phyloP scores from a whole-genome alignment of 2,113 vertebrate species.

The Ophiodon elongatus region DNA sequence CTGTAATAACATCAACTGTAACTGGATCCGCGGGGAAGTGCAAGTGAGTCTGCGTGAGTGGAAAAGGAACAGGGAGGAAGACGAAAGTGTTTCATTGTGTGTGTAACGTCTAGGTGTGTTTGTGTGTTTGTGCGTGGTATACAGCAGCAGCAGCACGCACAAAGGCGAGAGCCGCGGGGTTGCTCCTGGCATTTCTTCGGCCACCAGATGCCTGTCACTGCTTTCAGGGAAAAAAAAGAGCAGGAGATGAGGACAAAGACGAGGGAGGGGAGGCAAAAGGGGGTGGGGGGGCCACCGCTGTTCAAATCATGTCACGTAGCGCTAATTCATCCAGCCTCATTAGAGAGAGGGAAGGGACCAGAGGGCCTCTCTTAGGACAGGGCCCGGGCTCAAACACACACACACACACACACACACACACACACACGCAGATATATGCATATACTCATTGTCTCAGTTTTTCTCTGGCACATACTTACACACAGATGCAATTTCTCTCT shows the following conservation, averaged over 20 bases:
- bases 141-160: constrained; percentile 62
- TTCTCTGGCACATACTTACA: constrained; percentile 72
- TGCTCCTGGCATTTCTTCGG: constrained; percentile 80
- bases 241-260: constrained; percentile 59
- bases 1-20: constrained; percentile 85
- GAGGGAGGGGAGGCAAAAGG: constrained; percentile 51
- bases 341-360: constrained; percentile 94
- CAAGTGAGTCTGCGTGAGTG: constrained; percentile 66
- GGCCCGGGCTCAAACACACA: constrained; percentile 62
- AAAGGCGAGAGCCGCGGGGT: constrained; percentile 77
- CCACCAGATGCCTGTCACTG: constrained; percentile 93
- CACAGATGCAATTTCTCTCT: constrained; percentile 60
- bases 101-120: constrained; percentile 52
- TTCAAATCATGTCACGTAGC: constrained; percentile 98
- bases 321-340: constrained; percentile 99
- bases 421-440: constrained; percentile 56
- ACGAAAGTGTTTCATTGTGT: constrained; percentile 69
- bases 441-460: constrained; percentile 67
- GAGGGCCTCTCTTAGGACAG: constrained; percentile 78
- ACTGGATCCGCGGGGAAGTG: constrained; percentile 81
- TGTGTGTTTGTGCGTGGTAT: constrained; percentile 56
- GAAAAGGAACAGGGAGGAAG: constrained; percentile 61
- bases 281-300: constrained; percentile 81
- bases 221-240: constrained; percentile 68
- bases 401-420: constrained; percentile 38